These are phyloP conservation scores for Catajapyx aquilonaris DNA, from an alignment of 1,140 invertebrate genomes.

Conservation along the genomic window DNA sequence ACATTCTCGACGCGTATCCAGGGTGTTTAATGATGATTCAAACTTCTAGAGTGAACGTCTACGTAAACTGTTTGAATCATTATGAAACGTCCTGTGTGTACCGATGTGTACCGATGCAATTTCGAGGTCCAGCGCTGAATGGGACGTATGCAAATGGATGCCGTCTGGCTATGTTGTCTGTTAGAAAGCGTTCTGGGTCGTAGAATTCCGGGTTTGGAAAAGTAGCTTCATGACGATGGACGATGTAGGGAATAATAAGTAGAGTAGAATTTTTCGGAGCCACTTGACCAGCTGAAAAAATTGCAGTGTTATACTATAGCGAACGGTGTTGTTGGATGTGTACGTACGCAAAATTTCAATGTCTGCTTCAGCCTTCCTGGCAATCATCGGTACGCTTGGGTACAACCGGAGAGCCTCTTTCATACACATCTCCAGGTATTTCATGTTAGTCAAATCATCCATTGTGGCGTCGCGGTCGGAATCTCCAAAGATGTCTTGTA, in stretches of 20 bases:
- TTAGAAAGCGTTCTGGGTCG: conserved; percentile 28
- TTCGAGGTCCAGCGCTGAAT: conserved; percentile 25
- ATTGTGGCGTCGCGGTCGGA: conserved; percentile 11
- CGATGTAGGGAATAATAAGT: no score
- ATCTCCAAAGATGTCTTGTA: conserved; percentile 9
- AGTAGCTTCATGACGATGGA: conserved; percentile 17
- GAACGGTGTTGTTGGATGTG: no score
- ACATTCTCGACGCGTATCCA: no score
- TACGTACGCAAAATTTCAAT: no score
- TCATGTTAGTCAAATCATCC: conserved; percentile 17
- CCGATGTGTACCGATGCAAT: conserved; percentile 25
- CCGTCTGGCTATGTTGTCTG: conserved; percentile 11
- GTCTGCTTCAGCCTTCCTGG: conserved; percentile 22
- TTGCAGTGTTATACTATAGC: no score
- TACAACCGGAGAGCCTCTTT: conserved; percentile 24
- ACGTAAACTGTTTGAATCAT: no score
- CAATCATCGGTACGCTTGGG: conserved; percentile 22
- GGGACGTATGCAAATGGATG: conserved; percentile 23
- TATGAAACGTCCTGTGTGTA: no score
- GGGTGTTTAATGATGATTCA: no score
- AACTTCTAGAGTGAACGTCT: no score
- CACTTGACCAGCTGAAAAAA: no score
- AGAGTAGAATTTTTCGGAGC: no score
- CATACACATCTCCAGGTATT: conserved; percentile 22
- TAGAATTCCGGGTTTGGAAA: conserved; percentile 28